Base-by-base conservation (phyloP, 2,888 invertebrate genomes). In the Smittia sp. region DNA sequence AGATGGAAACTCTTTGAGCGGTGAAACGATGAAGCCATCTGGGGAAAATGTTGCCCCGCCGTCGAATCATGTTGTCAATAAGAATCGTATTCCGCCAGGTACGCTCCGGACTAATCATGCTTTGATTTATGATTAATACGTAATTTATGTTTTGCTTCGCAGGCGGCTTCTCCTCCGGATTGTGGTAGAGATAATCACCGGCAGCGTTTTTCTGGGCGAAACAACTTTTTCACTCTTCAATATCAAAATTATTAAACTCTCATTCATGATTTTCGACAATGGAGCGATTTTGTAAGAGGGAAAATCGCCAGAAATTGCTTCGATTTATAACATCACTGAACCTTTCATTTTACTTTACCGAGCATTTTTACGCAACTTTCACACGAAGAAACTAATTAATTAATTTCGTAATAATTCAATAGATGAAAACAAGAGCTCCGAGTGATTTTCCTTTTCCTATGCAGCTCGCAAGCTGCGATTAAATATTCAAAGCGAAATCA, bases 1-100 rank as follows among this genome's bases (percentile, higher is more conserved):
- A 85, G 85, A 85, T 80, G 85, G 85, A 63, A 85, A 85, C 77
- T 85, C 85, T 65, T 85, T 85, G 74, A 85, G 85, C 75, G 85
- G 85, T 41, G 83, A 84, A 76, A 85, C 85, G 65, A 85, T 85
- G 78, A 82, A 82, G 76, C 76, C 80, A 75, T 80, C 76, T 75
- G 41, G 65, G 32, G 66, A 69, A 39, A 79, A 80, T 69, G 79
- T 76, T 74, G 81, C 38, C 25, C 38, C 67, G 13, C n/a, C n/a
- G 78, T 58, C 79, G 76, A 81, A 80, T 77, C 81, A 81, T 78
- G 78, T 81, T 68, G 81, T 82, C 76, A 82, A 82, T 75, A 83
- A 83, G 79, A 83, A 82, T 78, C 83, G 83, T 76, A 78, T 83
- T 76, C 83, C 83, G 76, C 83, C 83, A 75, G 83, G 73, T 73